Conservation (phyloP, 2,113 vertebrate genomes). For the Oryzias woworae region DNA sequence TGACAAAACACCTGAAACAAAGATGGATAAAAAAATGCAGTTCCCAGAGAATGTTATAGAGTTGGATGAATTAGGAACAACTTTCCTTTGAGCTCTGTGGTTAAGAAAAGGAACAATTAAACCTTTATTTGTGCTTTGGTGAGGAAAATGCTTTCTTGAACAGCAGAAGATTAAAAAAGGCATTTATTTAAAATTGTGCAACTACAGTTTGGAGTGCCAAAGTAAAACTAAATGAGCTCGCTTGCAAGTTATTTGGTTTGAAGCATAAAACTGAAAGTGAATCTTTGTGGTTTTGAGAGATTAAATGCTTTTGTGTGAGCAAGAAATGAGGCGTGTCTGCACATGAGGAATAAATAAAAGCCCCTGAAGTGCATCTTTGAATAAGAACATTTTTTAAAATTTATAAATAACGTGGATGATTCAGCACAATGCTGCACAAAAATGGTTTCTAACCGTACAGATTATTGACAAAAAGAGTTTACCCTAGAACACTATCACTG, state of each 20-base stretch:
- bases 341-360: conserved; percentile 20
- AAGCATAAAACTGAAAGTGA: conserved; percentile 41
- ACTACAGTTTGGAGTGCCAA: conserved; percentile 59
- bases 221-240: conserved; percentile 32
- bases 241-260: conserved; percentile 31
- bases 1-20: too few species aligned
- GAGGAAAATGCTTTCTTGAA: too few species aligned
- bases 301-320: conserved; percentile 47
- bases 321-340: conserved; percentile 53
- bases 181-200: conserved; percentile 72
- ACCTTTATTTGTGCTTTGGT: too few species aligned
- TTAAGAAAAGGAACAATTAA: too few species aligned
- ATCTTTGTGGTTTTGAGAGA: conserved; percentile 36
- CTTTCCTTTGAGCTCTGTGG: too few species aligned
- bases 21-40: too few species aligned
- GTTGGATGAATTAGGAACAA: too few species aligned
- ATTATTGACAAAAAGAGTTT: conserved; percentile 64
- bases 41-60: too few species aligned
- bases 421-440: conserved; percentile 62
- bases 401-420: conserved; percentile 49
- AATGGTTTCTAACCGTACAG: conserved; percentile 73
- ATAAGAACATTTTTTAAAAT: conserved; percentile 1
- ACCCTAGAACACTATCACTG: too few species aligned
- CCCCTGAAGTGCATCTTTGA: too few species aligned
- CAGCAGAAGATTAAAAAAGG: conserved; percentile 59